Evolutionary conservation across 2,113 vertebrate genomes (phyloP), one percentile per base, ranked within the genome.

Genomic region (Chitala chitala): DNA sequence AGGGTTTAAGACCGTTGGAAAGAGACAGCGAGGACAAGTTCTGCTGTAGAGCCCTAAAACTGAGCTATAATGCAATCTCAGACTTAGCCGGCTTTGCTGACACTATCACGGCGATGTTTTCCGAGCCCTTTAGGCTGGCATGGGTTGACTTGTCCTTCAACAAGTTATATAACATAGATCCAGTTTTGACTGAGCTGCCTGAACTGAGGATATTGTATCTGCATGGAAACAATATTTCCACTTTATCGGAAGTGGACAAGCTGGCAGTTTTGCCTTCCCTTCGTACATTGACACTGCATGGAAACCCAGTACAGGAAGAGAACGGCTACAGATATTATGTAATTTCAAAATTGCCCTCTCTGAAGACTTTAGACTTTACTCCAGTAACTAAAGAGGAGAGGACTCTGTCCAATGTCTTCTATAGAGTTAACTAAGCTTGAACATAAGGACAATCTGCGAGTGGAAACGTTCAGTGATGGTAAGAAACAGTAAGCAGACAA

Each of bases 101-200:
- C 5, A 83, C 85, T 2, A 48, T 91, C 8, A 76, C 17, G 29
- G 78, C 83, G 72, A 85, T 94, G 71, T 80, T 94, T 78, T 82
- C 84, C 29, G 75, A 91, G n/a, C 91, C 93, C 0, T 75, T 76
- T 3, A 86, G 82, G 42, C 86, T 96, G 29, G 87, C 89, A 70
- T 96, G 94, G 94, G 81, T 95, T 0, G 93, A 96, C 79, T 87
- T 95, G 44, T 94, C 94, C 77, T 94, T 94, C 78, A 96, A 94
- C 20, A 78, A 86, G 73, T 82, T 95, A 72, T 68, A 83, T 68
- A 84, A 75, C 77, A 92, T 94, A 6, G 90, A 92, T 48, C 78
- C 84, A 59, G 93, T 91, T 51, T 79, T 96, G 80, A 86, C 86
- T 15, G 86, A 90, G 38, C 89, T 92, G 44, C 80, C 38, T 50